Evolutionary conservation across 2,113 vertebrate species (phyloP), one percentile per base, ranked within the genome.

Genomic region (Chascanopsetta lugubris): DNA sequence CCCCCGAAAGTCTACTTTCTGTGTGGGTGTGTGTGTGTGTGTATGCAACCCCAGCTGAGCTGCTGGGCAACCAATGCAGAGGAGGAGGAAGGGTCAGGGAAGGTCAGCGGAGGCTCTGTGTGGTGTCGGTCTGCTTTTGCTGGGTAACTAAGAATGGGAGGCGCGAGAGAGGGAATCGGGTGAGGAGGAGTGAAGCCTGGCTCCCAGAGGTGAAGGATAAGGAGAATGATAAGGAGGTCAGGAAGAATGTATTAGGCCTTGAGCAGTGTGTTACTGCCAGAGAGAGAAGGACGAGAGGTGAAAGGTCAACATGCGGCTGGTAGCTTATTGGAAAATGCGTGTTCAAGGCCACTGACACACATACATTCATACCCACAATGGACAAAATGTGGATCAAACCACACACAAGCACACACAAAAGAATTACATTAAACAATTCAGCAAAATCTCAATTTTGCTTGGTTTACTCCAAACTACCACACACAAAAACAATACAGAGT

Each of bases 21-120:
- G 66, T 56, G 79, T 80, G 76, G 51, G 75, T 59, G 80, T 53
- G 46, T 68, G 58, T 18, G 48, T 26, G 58, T 20, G 49, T 30
- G 29, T 11, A 10, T 53, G 54, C 20, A 36, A 55, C 49, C 50
- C 27, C 46, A 53, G 67, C 49, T 62, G 66, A 2, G 27, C 67
- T 78, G 48, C 68, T 77, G 65, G 84, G 72, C 79, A 75, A 69
- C 45, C 69, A 42, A 79, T 62, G 47, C 49, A 73, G 61, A 78
- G 48, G 73, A 69, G 54, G 65, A 70, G 56, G 48, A 75, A 32
- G 66, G 79, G 78, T 87, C 80, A 77, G 55, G 8, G 69, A 75
- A 62, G 82, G 78, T 83, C 70, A 82, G 46, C 18, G 30, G 72
- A 69, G 75, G 56, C 75, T 85, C 29, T 4, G 34, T 75, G 71